phyloP scores from a whole-genome alignment of 2,888 invertebrate genomes.

The Macaria notata region DNA sequence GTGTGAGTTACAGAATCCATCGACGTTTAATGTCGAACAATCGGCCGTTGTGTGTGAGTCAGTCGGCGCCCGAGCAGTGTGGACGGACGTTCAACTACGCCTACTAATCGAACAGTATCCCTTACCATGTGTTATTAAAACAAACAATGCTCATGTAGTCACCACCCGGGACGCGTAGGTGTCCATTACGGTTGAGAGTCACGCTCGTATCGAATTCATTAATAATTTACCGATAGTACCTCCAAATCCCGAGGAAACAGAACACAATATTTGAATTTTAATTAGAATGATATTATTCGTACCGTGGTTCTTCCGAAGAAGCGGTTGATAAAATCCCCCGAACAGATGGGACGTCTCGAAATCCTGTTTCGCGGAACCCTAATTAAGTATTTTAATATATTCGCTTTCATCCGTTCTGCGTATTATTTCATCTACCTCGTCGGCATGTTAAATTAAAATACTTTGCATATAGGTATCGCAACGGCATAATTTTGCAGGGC shows the following conservation, averaged over 20 bases:
- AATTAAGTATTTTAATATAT: slow-evolving; percentile 77
- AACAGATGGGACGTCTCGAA: slow-evolving; percentile 54
- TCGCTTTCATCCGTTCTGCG: slow-evolving; percentile 56
- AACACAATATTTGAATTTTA: slow-evolving; percentile 61
- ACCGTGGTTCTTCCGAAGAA: slow-evolving; percentile 58
- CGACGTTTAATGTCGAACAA: slow-evolving; percentile 76
- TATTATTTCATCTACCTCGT: slow-evolving; percentile 49
- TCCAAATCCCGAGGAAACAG: slow-evolving; percentile 29
- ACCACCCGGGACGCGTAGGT: slow-evolving; percentile 36
- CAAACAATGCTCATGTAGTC: slow-evolving; percentile 45
- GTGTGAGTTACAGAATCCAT: slow-evolving; percentile 76
- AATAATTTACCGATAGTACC: slow-evolving; percentile 45
- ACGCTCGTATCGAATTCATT: slow-evolving; percentile 50
- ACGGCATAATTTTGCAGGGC: slow-evolving; percentile 39
- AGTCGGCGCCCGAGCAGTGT: slow-evolving; percentile 67
- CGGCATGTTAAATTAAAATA: slow-evolving; percentile 52
- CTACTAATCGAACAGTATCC: slow-evolving; percentile 64
- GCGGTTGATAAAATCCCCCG: slow-evolving; percentile 54
- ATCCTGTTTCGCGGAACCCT: slow-evolving; percentile 58
- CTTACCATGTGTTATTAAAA: slow-evolving; percentile 58
- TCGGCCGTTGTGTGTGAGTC: slow-evolving; percentile 70
- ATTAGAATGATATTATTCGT: slow-evolving; percentile 63
- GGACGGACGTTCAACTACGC: slow-evolving; percentile 64
- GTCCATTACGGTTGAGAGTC: slow-evolving; percentile 48
- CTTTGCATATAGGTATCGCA: slow-evolving; percentile 28